Percentiles rank a stretch among this genome's conserved stretches.
phyloP scores from a whole-genome alignment of 2,113 vertebrate species.

The Strix aluco region DNA sequence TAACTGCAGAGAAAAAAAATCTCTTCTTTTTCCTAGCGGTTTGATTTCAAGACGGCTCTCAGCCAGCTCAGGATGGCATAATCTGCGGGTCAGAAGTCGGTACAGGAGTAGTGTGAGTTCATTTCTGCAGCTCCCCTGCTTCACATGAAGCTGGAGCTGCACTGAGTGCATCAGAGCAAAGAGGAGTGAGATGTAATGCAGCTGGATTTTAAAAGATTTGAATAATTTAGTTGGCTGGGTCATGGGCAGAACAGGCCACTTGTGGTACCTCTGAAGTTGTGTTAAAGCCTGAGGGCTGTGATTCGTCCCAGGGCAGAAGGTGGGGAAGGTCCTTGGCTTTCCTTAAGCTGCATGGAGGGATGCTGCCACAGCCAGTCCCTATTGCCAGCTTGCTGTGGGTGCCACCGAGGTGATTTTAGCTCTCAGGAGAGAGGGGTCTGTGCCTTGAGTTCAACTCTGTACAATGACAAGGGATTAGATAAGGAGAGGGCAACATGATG shows the following conservation, averaged over 20 bases:
- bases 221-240: background rate
- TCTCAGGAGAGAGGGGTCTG: background rate
- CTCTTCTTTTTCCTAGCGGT: background rate
- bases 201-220: background rate
- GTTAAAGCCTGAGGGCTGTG: background rate
- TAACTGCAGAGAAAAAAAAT: background rate
- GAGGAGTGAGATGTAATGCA: background rate
- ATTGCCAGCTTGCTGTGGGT: background rate
- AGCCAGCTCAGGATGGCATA: background rate
- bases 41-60: background rate
- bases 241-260: background rate
- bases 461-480: background rate
- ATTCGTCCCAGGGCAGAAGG: background rate
- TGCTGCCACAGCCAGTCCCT: fast-evolving
- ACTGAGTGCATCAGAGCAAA: background rate
- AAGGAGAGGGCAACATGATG: background rate
- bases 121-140: background rate
- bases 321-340: background rate
- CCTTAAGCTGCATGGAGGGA: fast-evolving
- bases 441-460: background rate
- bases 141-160: background rate
- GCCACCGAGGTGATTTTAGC: background rate
- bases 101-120: background rate
- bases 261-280: background rate
- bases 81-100: background rate